A percentile compares a stretch with the other conserved stretches of the same genome.
These are phyloP conservation scores for Limanda limanda DNA, from an alignment of 2,113 vertebrate genomes.

Conservation along the genomic window DNA sequence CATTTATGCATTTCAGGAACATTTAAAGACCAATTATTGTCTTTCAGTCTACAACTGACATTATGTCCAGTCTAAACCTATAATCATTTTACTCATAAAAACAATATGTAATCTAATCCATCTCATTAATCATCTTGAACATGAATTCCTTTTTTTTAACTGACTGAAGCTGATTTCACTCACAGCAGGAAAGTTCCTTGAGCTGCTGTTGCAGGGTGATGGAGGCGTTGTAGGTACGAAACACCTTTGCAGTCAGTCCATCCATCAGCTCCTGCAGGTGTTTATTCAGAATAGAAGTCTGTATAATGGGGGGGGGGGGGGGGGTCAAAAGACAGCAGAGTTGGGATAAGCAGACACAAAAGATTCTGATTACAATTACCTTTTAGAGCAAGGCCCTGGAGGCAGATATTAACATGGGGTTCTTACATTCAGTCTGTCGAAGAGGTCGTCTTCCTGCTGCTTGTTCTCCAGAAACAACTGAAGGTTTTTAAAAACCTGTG, in stretches of 20 bases:
- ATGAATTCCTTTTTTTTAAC: neutral
- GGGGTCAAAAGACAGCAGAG: neutral
- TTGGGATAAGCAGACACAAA: neutral
- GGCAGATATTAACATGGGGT: neutral
- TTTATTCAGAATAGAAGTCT: slow-evolving; percentile 98
- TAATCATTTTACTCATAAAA: too few species aligned
- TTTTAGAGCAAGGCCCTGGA: neutral
- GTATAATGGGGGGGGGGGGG: slow-evolving; percentile 66
- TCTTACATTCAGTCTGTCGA: slow-evolving; percentile 96
- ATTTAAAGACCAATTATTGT: too few species aligned
- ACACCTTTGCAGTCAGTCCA: slow-evolving; percentile 97
- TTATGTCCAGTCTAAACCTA: too few species aligned
- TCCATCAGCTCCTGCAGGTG: slow-evolving; percentile 99
- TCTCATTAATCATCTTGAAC: too few species aligned
- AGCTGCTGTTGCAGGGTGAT: slow-evolving; percentile 98
- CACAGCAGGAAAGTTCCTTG: slow-evolving; percentile 92
- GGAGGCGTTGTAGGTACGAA: slow-evolving; percentile 98
- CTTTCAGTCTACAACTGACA: too few species aligned
- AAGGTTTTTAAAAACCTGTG: slow-evolving; percentile 96
- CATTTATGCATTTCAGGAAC: too few species aligned
- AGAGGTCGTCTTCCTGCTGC: slow-evolving; percentile 96
- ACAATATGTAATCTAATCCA: too few species aligned
- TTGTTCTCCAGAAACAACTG: slow-evolving; percentile 98
- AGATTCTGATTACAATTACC: neutral
- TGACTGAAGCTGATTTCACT: slow-evolving; percentile 69